Evolutionary conservation across 2,113 vertebrate species (phyloP).

Genomic region (Procavia capensis): DNA sequence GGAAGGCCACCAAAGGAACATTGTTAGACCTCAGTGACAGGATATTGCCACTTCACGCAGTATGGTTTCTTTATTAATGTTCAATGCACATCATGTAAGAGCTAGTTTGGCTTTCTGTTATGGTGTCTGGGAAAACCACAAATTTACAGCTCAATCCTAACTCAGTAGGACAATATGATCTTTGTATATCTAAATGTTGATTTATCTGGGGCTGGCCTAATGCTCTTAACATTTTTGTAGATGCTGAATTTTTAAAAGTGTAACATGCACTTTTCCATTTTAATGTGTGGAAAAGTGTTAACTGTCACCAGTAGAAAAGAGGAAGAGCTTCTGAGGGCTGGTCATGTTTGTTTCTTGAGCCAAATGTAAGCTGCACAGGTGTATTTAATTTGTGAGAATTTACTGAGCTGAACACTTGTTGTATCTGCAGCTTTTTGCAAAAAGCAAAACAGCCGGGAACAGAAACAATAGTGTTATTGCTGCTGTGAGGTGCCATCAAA

Average conservation of each 20-base stretch:
- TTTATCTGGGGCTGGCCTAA: not conserved
- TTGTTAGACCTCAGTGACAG: not conserved
- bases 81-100: not conserved
- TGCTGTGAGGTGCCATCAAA: too few species aligned
- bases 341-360: not conserved
- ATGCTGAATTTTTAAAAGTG: not conserved
- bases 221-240: not conserved
- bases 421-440: not conserved
- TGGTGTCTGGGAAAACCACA: not conserved
- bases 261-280: not conserved
- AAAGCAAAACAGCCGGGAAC: not conserved
- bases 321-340: not conserved
- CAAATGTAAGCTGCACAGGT: not conserved
- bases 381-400: not conserved
- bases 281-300: not conserved
- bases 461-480: not conserved
- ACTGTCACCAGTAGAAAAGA: not conserved
- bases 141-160: not conserved
- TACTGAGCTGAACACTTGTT: not conserved
- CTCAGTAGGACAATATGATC: not conserved
- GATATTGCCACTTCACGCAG: not conserved
- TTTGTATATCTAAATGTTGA: not conserved
- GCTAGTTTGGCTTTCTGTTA: conserved; percentile 4
- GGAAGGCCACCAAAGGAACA: not conserved
- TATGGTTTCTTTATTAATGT: not conserved